Percentiles rank a stretch among this genome's conserved stretches.
Evolutionary conservation across 2,888 invertebrate genomes (phyloP).

Genomic region (Melanchra persicariae): DNA sequence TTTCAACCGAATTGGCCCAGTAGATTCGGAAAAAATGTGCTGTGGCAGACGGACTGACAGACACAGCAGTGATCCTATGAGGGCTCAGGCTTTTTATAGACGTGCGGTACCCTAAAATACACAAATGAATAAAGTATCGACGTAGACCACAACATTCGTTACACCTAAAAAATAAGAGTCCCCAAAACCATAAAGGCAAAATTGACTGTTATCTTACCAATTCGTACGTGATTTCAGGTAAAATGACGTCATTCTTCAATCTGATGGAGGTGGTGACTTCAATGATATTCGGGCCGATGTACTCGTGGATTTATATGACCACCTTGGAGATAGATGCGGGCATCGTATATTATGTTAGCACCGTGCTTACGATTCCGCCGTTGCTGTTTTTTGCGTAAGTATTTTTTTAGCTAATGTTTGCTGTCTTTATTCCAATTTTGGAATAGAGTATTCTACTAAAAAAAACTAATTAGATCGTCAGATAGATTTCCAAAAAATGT

Average conservation of each 20-base stretch:
- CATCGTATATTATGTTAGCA: constrained; percentile 92
- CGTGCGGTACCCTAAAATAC: neutral
- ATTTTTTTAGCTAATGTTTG: neutral
- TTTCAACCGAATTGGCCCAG: too few relatives aligned
- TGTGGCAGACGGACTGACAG: too few relatives aligned
- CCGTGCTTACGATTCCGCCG: constrained; percentile 92
- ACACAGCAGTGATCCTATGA: too few relatives aligned
- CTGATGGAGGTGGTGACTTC: constrained; percentile 93
- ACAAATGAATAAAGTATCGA: constrained; percentile 1
- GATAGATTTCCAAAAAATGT: too few relatives aligned
- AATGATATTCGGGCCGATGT: constrained; percentile 93
- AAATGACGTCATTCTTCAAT: constrained; percentile 93
- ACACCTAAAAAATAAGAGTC: constrained; percentile 28
- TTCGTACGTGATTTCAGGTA: constrained; percentile 86
- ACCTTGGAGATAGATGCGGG: constrained; percentile 92
- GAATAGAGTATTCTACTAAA: too few relatives aligned
- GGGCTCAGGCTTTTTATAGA: neutral
- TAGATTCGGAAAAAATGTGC: too few relatives aligned
- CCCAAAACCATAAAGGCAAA: constrained; percentile 31
- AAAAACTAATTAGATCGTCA: too few relatives aligned
- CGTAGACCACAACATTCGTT: constrained; percentile 11
- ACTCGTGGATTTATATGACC: constrained; percentile 92
- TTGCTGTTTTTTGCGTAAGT: constrained; percentile 92
- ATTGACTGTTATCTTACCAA: constrained; percentile 42
- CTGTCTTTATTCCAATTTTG: too few relatives aligned